phyloP scores from a whole-genome alignment of 2,797 vertebrate genomes.

The Bovichtus diacanthus region DNA sequence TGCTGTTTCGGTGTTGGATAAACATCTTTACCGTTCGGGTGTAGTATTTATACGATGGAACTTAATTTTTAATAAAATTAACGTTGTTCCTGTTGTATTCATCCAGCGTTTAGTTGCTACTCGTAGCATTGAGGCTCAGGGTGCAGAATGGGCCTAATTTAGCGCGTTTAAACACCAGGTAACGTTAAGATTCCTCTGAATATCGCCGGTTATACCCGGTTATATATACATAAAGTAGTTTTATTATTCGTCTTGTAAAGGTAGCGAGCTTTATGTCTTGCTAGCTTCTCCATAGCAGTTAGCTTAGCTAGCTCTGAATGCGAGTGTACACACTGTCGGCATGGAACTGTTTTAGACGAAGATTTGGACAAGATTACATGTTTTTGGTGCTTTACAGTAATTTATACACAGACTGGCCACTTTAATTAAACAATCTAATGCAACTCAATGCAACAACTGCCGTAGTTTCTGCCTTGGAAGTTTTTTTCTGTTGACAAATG shows the following conservation, averaged over 20 bases:
- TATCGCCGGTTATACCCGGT: accelerated
- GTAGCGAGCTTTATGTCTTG: accelerated
- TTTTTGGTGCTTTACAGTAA: neutral
- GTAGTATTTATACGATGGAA: constrained; percentile 53
- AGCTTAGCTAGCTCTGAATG: constrained; percentile 27
- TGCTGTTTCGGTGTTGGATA: neutral
- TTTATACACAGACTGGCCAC: no score
- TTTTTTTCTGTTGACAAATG: no score
- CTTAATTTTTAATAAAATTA: neutral
- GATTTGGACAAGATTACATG: accelerated
- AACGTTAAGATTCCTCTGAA: accelerated
- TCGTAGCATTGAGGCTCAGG: neutral
- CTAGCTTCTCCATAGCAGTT: neutral
- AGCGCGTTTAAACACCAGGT: accelerated
- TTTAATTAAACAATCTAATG: no score
- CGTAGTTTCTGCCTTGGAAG: no score
- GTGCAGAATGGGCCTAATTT: neutral
- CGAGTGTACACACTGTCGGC: neutral
- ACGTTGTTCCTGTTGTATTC: neutral
- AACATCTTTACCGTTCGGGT: neutral
- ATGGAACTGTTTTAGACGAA: accelerated
- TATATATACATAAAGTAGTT: no score
- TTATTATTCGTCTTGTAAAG: accelerated
- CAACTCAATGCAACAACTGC: no score
- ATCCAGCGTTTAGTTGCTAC: constrained; percentile 15